Evolutionary conservation across 2,113 vertebrate species (phyloP).

Genomic region (Pagrus major): DNA sequence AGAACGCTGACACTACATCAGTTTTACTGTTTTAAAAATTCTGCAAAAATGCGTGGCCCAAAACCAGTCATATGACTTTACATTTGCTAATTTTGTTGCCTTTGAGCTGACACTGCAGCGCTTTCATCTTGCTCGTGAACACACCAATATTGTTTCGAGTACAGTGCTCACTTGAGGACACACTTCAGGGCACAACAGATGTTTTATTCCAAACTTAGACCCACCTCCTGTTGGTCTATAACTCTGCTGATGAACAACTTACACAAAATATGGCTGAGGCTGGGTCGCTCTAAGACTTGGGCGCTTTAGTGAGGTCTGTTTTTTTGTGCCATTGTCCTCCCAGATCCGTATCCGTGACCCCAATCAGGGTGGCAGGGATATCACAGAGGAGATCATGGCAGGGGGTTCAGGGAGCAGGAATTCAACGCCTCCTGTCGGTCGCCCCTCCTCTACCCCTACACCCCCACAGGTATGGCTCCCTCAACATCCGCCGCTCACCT

Average conservation of each 20-base stretch:
- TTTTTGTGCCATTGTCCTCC: constrained; percentile 73
- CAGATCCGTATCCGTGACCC: constrained; percentile 99
- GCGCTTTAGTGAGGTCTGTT: constrained; percentile 73
- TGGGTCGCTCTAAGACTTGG: constrained; percentile 16
- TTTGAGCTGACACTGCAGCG: no score
- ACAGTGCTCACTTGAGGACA: neutral
- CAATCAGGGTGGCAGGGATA: constrained; percentile 97
- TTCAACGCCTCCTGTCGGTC: constrained; percentile 92
- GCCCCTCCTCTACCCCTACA: constrained; percentile 91
- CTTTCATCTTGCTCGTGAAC: neutral
- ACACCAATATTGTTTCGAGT: neutral
- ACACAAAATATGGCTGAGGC: neutral
- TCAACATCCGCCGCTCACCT: neutral
- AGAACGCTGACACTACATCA: no score
- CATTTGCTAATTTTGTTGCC: no score
- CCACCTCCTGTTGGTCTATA: neutral
- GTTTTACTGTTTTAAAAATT: no score
- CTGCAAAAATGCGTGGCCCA: no score
- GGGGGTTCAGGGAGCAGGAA: constrained; percentile 94
- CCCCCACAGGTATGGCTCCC: constrained; percentile 91
- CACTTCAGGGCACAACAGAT: neutral
- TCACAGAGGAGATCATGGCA: constrained; percentile 99
- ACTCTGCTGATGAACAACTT: neutral
- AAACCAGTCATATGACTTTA: no score
- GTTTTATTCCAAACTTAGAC: neutral